These are phyloP conservation scores for Acronicta psi DNA, from an alignment of 2,888 invertebrate species.

Conservation along the genomic window DNA sequence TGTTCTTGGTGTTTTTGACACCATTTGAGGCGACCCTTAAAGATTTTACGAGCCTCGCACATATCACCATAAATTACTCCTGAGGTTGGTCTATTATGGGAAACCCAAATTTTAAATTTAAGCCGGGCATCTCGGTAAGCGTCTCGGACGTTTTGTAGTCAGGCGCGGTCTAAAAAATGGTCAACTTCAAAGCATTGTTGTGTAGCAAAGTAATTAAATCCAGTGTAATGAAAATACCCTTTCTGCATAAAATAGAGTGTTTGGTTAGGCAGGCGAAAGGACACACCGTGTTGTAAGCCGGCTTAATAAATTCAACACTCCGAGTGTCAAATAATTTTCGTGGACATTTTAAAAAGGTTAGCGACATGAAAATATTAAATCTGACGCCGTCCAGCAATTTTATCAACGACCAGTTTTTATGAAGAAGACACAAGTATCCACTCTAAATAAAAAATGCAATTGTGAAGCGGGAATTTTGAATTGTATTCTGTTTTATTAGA, in stretches of 20 bases:
- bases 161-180: conserved; percentile 40
- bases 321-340: conserved; percentile 16
- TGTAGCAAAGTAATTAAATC: conserved; percentile 54
- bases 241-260: conserved; percentile 51
- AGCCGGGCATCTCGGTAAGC: no score
- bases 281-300: conserved; percentile 19
- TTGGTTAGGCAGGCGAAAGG: conserved; percentile 33
- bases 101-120: no score
- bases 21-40: no score
- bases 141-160: no score
- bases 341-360: conserved; percentile 20
- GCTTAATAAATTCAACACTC: conserved; percentile 28
- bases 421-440: neutral
- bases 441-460: conserved; percentile 12
- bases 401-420: conserved; percentile 9
- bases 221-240: conserved; percentile 51
- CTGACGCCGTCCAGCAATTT: conserved; percentile 1
- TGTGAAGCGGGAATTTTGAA: conserved; percentile 6
- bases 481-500: neutral
- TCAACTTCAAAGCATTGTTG: conserved; percentile 53
- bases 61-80: no score
- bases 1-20: no score
- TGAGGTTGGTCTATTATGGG: no score
- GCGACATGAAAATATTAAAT: conserved; percentile 10
- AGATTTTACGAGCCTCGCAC: no score